These are phyloP conservation scores for Eubasilissa splendida DNA, from an alignment of 2,888 invertebrate genomes.

Conservation along the genomic window DNA sequence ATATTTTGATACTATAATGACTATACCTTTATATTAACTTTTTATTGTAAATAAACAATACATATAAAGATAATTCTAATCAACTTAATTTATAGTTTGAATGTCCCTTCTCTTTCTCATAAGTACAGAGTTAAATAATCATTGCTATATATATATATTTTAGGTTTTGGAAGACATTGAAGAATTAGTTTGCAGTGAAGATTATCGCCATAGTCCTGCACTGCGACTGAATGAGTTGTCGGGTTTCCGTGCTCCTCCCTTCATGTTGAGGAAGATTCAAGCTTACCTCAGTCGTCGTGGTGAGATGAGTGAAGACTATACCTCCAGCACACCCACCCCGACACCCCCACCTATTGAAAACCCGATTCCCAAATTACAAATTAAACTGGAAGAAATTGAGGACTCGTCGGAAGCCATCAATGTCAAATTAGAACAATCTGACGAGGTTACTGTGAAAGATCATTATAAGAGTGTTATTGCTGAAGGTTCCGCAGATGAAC, in stretches of 20 bases:
- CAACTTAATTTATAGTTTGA: background rate
- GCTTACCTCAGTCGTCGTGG: conserved; percentile 69
- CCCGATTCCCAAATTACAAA: conserved; percentile 45
- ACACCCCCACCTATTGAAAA: conserved; percentile 54
- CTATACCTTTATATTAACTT: background rate
- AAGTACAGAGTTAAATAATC: no score
- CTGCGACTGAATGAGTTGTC: conserved; percentile 79
- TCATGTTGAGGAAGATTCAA: conserved; percentile 83
- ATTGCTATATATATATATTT: conserved; percentile 36
- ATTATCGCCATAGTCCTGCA: conserved; percentile 78
- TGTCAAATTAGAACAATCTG: conserved; percentile 45
- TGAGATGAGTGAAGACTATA: conserved; percentile 56
- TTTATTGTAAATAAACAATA: background rate
- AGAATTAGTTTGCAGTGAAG: conserved; percentile 81
- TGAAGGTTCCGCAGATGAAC: conserved; percentile 15
- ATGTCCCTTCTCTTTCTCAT: no score
- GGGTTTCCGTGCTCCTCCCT: conserved; percentile 83
- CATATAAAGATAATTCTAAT: background rate
- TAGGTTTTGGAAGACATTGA: conserved; percentile 82
- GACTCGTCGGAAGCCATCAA: conserved; percentile 39
- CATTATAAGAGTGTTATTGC: conserved; percentile 40
- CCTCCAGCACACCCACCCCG: conserved; percentile 56
- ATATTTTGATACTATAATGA: conserved; percentile 17
- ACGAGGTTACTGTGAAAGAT: conserved; percentile 27
- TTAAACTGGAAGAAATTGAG: conserved; percentile 47